Percentiles rank a stretch among this genome's conserved stretches.
phyloP scores from a whole-genome alignment of 2,113 vertebrate genomes.

The Neofelis nebulosa region DNA sequence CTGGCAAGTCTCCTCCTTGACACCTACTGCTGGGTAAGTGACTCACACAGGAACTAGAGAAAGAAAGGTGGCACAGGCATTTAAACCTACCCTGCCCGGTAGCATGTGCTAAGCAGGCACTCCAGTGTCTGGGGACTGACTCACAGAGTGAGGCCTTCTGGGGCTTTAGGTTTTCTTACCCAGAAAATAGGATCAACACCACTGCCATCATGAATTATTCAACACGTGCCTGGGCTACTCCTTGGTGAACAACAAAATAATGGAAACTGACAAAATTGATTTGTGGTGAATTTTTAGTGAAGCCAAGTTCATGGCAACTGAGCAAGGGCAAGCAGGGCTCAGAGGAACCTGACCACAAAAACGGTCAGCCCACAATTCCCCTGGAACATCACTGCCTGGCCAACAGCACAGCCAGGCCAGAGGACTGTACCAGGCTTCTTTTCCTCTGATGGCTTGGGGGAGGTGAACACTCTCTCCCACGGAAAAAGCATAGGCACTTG shows the following conservation, averaged over 20 bases:
- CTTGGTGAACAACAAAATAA: slow-evolving; percentile 69
- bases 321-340: slow-evolving; percentile 19
- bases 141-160: slow-evolving; percentile 46
- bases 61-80: not conserved
- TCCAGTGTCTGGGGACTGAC: not conserved
- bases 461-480: not conserved
- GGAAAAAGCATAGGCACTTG: not conserved
- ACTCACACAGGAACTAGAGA: not conserved
- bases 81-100: not conserved
- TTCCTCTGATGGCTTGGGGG: not conserved
- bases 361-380: not conserved
- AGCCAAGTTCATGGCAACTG: slow-evolving; percentile 66
- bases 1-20: not conserved
- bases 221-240: slow-evolving; percentile 33
- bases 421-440: not conserved
- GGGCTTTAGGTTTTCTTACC: slow-evolving; percentile 53
- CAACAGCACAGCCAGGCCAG: not conserved
- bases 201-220: slow-evolving; percentile 59
- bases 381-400: not conserved
- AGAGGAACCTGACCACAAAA: slow-evolving; percentile 19
- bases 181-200: slow-evolving; percentile 59
- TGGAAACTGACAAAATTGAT: slow-evolving; percentile 69
- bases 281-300: slow-evolving; percentile 62
- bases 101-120: slow-evolving; percentile 8
- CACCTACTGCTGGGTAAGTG: not conserved